Conservation (phyloP, 2,113 vertebrate species). For the Scopus umbretta region DNA sequence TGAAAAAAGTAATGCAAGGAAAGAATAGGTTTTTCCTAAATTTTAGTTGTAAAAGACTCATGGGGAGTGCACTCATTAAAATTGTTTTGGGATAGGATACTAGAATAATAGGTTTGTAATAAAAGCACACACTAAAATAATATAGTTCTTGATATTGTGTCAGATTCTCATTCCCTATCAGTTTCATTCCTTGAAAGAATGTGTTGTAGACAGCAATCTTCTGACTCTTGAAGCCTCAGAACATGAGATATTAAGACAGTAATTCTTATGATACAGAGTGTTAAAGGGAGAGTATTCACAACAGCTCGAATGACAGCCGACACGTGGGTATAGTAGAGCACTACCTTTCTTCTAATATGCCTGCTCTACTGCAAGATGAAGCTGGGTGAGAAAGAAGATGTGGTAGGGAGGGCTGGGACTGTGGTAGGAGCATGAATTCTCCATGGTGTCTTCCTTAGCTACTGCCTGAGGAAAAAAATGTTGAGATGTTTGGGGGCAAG, state of each 20-base stretch:
- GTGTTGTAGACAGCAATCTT: background rate
- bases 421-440: background rate
- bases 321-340: background rate
- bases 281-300: background rate
- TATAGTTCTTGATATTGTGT: background rate
- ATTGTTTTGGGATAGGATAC: background rate
- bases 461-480: background rate
- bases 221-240: background rate
- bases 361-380: background rate
- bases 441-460: background rate
- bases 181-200: background rate
- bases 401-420: background rate
- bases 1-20: background rate
- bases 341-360: background rate
- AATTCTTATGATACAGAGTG: background rate
- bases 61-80: background rate
- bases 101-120: background rate
- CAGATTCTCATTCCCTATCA: background rate
- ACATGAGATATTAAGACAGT: background rate
- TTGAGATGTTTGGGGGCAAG: background rate
- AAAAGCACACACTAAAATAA: background rate
- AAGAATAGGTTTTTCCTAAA: background rate
- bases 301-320: background rate
- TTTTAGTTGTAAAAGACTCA: background rate
- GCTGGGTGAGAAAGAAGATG: background rate